Evolutionary conservation across 1,140 invertebrate genomes (phyloP), one percentile per base, ranked within the genome.

Genomic region (Lasioglossum baleicum): DNA sequence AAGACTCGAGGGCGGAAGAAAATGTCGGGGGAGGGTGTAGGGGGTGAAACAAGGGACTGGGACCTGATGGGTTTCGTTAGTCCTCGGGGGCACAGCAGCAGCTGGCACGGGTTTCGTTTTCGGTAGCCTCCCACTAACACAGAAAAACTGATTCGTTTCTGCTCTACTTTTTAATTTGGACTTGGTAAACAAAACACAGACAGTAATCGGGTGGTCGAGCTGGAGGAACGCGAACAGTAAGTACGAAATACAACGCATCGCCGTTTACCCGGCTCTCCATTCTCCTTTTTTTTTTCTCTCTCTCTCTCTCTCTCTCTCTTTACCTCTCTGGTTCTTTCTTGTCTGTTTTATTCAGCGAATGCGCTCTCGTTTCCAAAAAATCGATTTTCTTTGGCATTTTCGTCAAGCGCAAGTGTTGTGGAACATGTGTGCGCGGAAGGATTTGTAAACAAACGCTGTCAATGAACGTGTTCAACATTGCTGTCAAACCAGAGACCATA

Each of bases 161-260:
- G 86, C 92, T 93, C 91, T 91, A 90, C 91, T 92, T 92, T 93
- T 92, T 93, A 92, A 92, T 92, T 92, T 92, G 91, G 91, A 91
- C 89, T 91, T 92, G 91, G 91, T 92, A 92, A 92, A 92, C 87
- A 91, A 92, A 91, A 90, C 87, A 92, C 94, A 96, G 96, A 96
- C 94, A 96, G 95, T 95, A 96, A 95, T 92, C 95, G 96, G 82
- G 95, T 96, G 92, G 92, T 93, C 90, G 95, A 96, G 90, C 93
- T 96, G 94, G 96, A 97, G 92, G 96, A 97, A 93, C 94, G 96
- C 90, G 96, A 97, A 93, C 96, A 97, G 96, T 97, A 96, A 97
- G 96, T 96, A 93, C 90, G 69, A 83, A 84, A 74, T 67, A 71
- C 82, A 86, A 79, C 78, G 72, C 80, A 84, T 87, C 84, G 44